Evolutionary conservation across 2,888 invertebrate species (phyloP).

Genomic region (Drosophila falleni): DNA sequence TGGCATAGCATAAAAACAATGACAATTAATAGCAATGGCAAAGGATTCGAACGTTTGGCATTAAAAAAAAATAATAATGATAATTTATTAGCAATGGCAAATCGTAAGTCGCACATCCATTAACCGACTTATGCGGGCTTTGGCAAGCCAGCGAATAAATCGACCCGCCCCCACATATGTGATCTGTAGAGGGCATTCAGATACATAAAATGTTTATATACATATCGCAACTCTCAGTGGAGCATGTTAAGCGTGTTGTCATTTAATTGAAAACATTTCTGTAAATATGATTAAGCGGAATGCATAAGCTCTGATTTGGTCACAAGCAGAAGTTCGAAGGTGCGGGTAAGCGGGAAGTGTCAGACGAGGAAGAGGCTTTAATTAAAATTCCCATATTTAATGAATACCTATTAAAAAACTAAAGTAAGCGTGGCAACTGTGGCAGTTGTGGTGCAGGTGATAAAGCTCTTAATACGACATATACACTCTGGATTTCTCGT

Average conservation of each 20-base stretch:
- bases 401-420: slow-evolving; percentile 41
- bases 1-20: not conserved
- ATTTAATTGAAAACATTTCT: slow-evolving; percentile 58
- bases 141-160: slow-evolving; percentile 3
- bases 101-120: slow-evolving; percentile 64
- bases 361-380: slow-evolving; percentile 33
- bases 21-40: slow-evolving; percentile 19
- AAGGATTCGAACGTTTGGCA: slow-evolving; percentile 9
- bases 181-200: not conserved
- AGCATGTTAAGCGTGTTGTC: slow-evolving; percentile 43
- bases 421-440: slow-evolving; percentile 18
- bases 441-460: slow-evolving; percentile 22
- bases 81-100: slow-evolving; percentile 49
- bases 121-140: slow-evolving; percentile 66
- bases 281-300: slow-evolving; percentile 61
- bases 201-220: too few relatives aligned
- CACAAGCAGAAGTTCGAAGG: not conserved
- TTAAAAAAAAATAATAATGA: slow-evolving; percentile 33
- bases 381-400: slow-evolving; percentile 64
- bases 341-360: not conserved
- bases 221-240: slow-evolving; percentile 5
- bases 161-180: not conserved
- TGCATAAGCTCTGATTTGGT: slow-evolving; percentile 47
- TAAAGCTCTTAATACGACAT: slow-evolving; percentile 44
- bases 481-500: not conserved